phyloP scores from a whole-genome alignment of 2,888 invertebrate species.

The Allygus modestus region DNA sequence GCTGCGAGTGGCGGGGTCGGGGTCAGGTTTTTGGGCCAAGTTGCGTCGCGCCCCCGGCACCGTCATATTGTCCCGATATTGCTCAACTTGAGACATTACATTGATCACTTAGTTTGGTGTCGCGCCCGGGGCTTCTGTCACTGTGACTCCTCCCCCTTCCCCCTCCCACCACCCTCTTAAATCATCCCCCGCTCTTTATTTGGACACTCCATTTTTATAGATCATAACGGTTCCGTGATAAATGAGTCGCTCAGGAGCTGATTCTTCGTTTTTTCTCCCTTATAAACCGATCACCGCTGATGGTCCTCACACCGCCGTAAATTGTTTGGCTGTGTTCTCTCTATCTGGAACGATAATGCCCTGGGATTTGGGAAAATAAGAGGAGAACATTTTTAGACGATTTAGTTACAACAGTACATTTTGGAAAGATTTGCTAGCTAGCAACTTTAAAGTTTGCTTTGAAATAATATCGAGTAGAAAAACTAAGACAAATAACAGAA shows the following conservation, averaged over 20 bases:
- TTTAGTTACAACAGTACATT: too few relatives aligned
- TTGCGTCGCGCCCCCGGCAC: slow-evolving; percentile 10
- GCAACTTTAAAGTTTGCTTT: too few relatives aligned
- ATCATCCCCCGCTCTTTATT: slow-evolving; percentile 7
- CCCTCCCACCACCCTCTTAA: background rate
- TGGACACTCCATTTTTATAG: slow-evolving; percentile 46
- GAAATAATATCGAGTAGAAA: too few relatives aligned
- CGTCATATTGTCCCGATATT: slow-evolving; percentile 41
- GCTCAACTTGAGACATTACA: slow-evolving; percentile 45
- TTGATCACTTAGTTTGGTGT: slow-evolving; percentile 43
- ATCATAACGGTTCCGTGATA: slow-evolving; percentile 35
- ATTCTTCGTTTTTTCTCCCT: slow-evolving; percentile 31
- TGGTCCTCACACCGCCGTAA: background rate
- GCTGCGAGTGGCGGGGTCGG: background rate
- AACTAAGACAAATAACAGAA: too few relatives aligned
- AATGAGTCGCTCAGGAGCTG: slow-evolving; percentile 20
- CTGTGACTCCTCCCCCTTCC: background rate
- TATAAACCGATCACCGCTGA: background rate
- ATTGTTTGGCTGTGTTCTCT: slow-evolving; percentile 2
- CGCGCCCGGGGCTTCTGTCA: slow-evolving; percentile 12
- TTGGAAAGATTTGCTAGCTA: too few relatives aligned
- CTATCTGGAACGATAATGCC: too few relatives aligned
- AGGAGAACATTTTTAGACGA: too few relatives aligned
- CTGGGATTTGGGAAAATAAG: too few relatives aligned
- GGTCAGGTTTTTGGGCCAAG: slow-evolving; percentile 40